Evolutionary conservation across 37 sponge, comb jelly and placozoan species (phyloP).

Genomic region (Spongilla lacustris): DNA sequence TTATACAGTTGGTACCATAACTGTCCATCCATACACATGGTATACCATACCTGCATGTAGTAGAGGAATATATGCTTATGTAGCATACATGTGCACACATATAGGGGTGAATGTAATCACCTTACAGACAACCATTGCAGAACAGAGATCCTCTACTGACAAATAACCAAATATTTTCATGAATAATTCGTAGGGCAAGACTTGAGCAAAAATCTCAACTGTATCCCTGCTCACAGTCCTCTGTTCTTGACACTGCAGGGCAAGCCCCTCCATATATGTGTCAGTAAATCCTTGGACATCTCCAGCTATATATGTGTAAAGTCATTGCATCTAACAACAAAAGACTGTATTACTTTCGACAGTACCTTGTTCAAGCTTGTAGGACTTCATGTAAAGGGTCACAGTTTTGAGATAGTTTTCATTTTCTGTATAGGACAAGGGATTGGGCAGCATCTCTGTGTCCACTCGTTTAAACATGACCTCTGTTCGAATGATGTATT

Average conservation of each 20-base stretch:
- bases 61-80: background rate
- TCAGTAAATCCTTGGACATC: constrained; percentile 40
- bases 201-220: background rate
- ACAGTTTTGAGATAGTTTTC: constrained; percentile 31
- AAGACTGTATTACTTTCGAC: too few species aligned
- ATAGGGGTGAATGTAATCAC: too few species aligned
- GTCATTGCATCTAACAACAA: too few species aligned
- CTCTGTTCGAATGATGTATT: constrained; percentile 49
- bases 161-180: constrained; percentile 38
- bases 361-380: constrained; percentile 17
- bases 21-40: constrained; percentile 35
- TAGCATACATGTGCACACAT: background rate
- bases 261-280: constrained; percentile 35
- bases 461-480: constrained; percentile 52
- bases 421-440: background rate
- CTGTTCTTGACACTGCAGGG: constrained; percentile 24
- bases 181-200: constrained; percentile 25
- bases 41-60: constrained; percentile 9
- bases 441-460: constrained; percentile 37
- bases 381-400: constrained; percentile 42
- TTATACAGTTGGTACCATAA: constrained; percentile 21
- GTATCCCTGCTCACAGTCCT: constrained; percentile 13
- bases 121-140: background rate
- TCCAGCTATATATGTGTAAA: too few species aligned
- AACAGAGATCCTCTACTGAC: background rate